Percentiles rank a stretch among this genome's conserved stretches.
These are phyloP conservation scores for Macrocentrus cingulum DNA, from an alignment of 1,140 invertebrate species.

Conservation along the genomic window DNA sequence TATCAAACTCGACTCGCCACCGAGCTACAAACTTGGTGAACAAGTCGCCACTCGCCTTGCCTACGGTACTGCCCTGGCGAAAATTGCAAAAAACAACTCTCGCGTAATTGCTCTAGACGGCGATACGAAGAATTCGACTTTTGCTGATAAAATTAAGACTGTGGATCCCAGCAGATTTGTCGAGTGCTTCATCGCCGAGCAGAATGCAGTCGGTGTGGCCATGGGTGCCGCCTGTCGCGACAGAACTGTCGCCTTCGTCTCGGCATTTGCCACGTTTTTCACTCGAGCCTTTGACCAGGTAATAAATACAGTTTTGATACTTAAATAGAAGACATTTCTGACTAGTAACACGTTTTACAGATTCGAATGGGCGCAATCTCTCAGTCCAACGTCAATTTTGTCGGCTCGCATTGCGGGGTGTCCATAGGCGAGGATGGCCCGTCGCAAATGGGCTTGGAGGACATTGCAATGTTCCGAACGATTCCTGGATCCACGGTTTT, in stretches of 20 bases:
- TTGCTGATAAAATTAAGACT: constrained; percentile 87
- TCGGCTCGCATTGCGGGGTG: constrained; percentile 92
- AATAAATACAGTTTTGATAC: constrained; percentile 14
- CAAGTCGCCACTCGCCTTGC: constrained; percentile 89
- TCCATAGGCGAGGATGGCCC: constrained; percentile 97
- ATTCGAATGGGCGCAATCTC: constrained; percentile 99
- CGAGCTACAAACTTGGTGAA: constrained; percentile 80
- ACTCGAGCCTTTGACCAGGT: constrained; percentile 94
- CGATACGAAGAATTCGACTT: constrained; percentile 99
- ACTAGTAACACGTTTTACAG: constrained; percentile 52
- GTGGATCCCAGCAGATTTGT: constrained; percentile 79
- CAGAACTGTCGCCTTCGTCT: constrained; percentile 87
- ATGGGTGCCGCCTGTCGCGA: constrained; percentile 89
- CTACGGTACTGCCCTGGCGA: constrained; percentile 91
- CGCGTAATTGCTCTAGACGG: constrained; percentile 91
- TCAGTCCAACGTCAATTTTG: constrained; percentile 96
- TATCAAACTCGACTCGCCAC: constrained; percentile 80
- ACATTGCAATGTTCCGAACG: constrained; percentile 92
- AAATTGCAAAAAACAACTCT: constrained; percentile 80
- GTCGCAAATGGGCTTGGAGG: constrained; percentile 99
- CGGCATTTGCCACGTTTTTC: constrained; percentile 98
- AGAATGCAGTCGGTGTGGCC: constrained; percentile 95
- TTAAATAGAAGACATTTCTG: too few species aligned
- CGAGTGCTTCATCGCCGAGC: constrained; percentile 99
- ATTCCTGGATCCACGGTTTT: constrained; percentile 93